Percentiles rank a stretch among this genome's conserved stretches.
Conservation (phyloP, 2,113 vertebrate species). For the Petroica traversi region DNA sequence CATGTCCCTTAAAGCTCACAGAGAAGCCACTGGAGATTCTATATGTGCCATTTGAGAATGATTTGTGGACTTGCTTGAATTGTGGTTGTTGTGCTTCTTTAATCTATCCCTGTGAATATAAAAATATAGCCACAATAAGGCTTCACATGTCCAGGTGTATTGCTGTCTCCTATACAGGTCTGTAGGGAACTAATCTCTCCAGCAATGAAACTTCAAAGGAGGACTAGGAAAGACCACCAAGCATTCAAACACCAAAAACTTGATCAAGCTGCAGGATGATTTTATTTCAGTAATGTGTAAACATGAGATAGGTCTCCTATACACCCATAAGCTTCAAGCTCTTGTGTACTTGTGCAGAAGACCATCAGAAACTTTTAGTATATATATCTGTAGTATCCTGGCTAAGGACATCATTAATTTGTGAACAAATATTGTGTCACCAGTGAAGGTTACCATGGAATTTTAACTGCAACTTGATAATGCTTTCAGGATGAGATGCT, state of each 20-base stretch:
- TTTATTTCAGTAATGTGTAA: neutral
- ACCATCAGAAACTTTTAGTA: neutral
- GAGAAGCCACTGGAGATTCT: neutral
- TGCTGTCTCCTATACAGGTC: neutral
- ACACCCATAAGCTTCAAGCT: neutral
- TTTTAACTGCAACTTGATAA: neutral
- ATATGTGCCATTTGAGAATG: neutral
- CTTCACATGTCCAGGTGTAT: neutral
- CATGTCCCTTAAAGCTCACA: neutral
- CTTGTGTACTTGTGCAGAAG: neutral
- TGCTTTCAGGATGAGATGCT: neutral
- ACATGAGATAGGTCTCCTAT: neutral
- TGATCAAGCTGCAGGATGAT: neutral
- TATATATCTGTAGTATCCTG: neutral
- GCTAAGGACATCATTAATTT: neutral
- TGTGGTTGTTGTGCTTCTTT: neutral
- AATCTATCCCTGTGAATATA: neutral
- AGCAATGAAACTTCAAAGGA: neutral
- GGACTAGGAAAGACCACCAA: neutral
- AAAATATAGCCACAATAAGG: neutral
- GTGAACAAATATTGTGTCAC: neutral
- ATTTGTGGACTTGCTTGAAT: neutral
- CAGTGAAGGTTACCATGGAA: neutral
- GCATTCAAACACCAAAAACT: neutral
- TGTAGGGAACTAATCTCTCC: neutral